A percentile compares a stretch with the other conserved stretches of the same genome.
Evolutionary conservation across 2,888 invertebrate species (phyloP).

Genomic region (Phengaris arion): DNA sequence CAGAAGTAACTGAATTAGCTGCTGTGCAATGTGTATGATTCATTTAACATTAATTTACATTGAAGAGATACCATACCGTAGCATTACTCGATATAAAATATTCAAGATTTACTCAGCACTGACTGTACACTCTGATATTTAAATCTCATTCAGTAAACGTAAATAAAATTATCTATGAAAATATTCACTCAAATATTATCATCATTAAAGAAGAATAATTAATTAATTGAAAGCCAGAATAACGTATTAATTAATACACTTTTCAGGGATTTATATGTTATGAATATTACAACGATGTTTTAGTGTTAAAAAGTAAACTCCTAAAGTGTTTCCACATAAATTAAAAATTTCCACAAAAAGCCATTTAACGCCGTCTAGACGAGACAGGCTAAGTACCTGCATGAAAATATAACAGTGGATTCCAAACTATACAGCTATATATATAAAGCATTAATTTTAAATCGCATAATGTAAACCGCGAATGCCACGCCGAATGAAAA

Average conservation of each 20-base stretch:
- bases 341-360: constrained; percentile 6
- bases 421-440: constrained; percentile 2
- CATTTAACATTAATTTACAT: background rate
- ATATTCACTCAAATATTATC: constrained; percentile 10
- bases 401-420: constrained; percentile 17
- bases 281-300: constrained; percentile 6
- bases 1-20: too few species aligned
- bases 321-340: constrained; percentile 6
- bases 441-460: background rate
- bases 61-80: background rate
- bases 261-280: background rate
- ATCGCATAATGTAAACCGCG: background rate
- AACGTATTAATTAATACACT: constrained; percentile 13
- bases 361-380: constrained; percentile 22
- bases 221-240: background rate
- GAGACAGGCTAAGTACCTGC: constrained; percentile 19
- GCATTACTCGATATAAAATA: background rate
- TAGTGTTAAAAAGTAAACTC: constrained; percentile 5
- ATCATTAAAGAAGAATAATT: constrained; percentile 19
- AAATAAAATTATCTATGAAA: constrained; percentile 21
- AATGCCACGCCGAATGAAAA: background rate
- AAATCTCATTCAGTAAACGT: background rate
- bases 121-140: background rate
- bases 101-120: background rate
- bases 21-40: too few species aligned